These are phyloP conservation scores for Falco rusticolus DNA, from an alignment of 2,797 vertebrate species.

Conservation along the genomic window DNA sequence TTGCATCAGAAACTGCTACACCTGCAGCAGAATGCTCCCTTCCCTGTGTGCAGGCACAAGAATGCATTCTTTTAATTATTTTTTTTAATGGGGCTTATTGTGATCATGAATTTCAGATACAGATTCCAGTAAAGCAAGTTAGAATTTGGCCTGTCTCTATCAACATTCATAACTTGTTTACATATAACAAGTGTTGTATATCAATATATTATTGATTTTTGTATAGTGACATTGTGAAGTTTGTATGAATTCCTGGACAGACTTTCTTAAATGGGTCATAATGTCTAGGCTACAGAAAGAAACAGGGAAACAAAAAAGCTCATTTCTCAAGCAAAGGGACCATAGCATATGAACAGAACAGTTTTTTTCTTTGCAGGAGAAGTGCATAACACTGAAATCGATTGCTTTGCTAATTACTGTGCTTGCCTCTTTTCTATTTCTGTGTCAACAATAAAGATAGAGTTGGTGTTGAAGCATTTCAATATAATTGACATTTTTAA, in stretches of 20 bases:
- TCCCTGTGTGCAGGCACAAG: not conserved
- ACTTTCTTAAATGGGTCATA: not conserved
- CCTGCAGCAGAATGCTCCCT: not conserved
- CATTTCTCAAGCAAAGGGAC: not conserved
- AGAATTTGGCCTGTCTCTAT: not conserved
- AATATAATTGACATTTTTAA: conserved; percentile 54
- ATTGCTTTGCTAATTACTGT: conserved; percentile 50
- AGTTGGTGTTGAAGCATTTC: conserved; percentile 26
- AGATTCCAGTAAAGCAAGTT: not conserved
- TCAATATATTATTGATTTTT: not conserved
- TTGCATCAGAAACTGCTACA: not conserved
- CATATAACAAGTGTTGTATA: not conserved
- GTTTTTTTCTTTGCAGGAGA: not conserved
- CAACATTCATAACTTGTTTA: not conserved
- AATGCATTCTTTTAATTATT: not conserved
- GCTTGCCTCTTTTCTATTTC: conserved; percentile 13
- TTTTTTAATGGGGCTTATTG: not conserved
- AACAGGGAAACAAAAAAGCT: not conserved
- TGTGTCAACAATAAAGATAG: conserved; percentile 21
- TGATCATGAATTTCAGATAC: not conserved
- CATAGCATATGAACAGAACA: not conserved
- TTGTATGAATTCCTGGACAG: not conserved
- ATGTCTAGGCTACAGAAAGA: not conserved
- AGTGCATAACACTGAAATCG: not conserved
- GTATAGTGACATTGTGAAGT: not conserved